Evolutionary conservation across 2,113 vertebrate species (phyloP).

Genomic region (Triplophysa rosa): DNA sequence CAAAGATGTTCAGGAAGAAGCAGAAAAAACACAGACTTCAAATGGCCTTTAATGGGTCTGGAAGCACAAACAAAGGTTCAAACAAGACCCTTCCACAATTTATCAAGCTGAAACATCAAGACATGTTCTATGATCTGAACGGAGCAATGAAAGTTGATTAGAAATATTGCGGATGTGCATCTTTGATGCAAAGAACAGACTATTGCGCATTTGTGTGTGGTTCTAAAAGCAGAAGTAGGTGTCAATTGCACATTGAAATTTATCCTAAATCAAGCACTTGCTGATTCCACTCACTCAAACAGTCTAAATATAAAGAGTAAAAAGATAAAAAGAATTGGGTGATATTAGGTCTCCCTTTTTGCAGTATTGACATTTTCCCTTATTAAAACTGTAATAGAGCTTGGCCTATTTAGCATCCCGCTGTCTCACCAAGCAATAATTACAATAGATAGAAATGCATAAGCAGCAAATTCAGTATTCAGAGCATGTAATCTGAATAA

Average conservation of each 20-base stretch:
- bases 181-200: slow-evolving; percentile 1
- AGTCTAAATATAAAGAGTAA: neutral
- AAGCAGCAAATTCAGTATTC: slow-evolving; percentile 55
- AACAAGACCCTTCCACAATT: slow-evolving; percentile 19
- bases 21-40: slow-evolving; percentile 30
- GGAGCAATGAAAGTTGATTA: neutral
- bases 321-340: neutral
- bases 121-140: slow-evolving; percentile 3
- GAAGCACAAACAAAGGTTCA: slow-evolving; percentile 47
- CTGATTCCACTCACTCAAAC: neutral
- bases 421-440: slow-evolving; percentile 14
- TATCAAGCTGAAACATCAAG: neutral
- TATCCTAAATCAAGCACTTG: neutral
- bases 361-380: neutral
- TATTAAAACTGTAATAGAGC: neutral
- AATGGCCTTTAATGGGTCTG: slow-evolving; percentile 62
- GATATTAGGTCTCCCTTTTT: neutral
- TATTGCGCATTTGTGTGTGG: neutral
- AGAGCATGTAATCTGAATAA: slow-evolving; percentile 12
- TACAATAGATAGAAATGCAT: slow-evolving; percentile 54
- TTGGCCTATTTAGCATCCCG: neutral
- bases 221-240: neutral
- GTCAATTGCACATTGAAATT: neutral
- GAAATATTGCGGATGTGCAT: neutral
- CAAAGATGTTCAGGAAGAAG: slow-evolving; percentile 37